These are phyloP conservation scores for Sebastes vulpes DNA, from an alignment of 2,797 vertebrate species.

Conservation along the genomic window DNA sequence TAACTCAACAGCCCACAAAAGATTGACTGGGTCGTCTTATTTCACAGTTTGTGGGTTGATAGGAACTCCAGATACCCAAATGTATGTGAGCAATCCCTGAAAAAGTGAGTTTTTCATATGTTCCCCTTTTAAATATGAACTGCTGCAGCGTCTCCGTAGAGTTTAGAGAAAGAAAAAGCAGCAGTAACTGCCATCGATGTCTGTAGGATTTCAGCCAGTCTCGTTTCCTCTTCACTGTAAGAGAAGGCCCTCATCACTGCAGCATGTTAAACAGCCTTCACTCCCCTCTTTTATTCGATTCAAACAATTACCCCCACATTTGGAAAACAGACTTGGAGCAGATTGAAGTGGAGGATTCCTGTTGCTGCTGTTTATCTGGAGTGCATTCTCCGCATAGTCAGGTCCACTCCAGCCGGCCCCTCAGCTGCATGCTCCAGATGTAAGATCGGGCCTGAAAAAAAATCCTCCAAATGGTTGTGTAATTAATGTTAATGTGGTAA, in stretches of 20 bases:
- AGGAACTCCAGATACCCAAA: no score
- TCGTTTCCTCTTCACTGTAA: slow-evolving; percentile 15
- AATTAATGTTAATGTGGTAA: slow-evolving; percentile 78
- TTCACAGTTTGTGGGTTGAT: neutral
- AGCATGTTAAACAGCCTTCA: slow-evolving; percentile 18
- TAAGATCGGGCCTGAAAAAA: slow-evolving; percentile 56
- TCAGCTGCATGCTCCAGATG: slow-evolving; percentile 70
- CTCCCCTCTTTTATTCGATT: slow-evolving; percentile 16
- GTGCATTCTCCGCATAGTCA: slow-evolving; percentile 58
- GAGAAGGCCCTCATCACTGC: slow-evolving; percentile 23
- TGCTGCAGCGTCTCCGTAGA: neutral
- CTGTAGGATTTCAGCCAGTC: slow-evolving; percentile 27
- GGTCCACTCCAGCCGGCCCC: slow-evolving; percentile 41
- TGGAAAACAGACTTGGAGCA: slow-evolving; percentile 40
- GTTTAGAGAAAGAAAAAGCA: neutral
- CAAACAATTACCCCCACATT: slow-evolving; percentile 41
- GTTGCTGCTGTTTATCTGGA: slow-evolving; percentile 61
- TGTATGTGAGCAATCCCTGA: neutral
- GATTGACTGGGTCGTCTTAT: no score
- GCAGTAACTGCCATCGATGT: neutral
- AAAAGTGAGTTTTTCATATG: neutral
- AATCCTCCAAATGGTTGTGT: slow-evolving; percentile 59
- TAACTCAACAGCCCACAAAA: no score
- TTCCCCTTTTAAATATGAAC: neutral
- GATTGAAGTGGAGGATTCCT: slow-evolving; percentile 17